Base-by-base conservation (phyloP, 1,140 invertebrate genomes). In the Bombus haemorrhoidalis region DNA sequence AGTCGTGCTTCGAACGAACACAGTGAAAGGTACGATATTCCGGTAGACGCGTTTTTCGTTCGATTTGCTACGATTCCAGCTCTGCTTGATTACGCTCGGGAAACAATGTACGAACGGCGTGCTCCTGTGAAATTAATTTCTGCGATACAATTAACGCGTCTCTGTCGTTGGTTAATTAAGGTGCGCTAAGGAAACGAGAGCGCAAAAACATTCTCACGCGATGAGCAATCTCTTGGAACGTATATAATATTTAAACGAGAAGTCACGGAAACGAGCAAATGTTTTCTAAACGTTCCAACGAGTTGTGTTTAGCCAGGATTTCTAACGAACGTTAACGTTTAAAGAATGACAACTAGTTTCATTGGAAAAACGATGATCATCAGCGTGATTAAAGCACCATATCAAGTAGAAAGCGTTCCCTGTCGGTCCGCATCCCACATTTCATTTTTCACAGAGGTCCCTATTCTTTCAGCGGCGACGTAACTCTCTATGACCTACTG, bases 401-500 rank as follows among this genome's bases (percentile, higher is more conserved):
- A 71, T 79, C 66, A 39, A 59, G 37, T 80, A 84, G 76, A 84
- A 84, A 79, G 76, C 53, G 47, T 43, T 66, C 68, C 37, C 68
- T 53, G 53, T 34, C 53, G 41, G n/a, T 78, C 41, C 57, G 13
- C 80, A 47, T 73, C 69, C 68, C 75, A 73, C 69, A 34, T 81
- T 74, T 81, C n/a, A 41, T 37, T 80, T 68, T 59, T 69, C 59
- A 39, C 10, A 28, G 28, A 43, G 62, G 12, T 71, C 18, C 32
- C 78, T 75, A 75, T 86, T 74, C 84, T 82, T 86, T 82, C 71
- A 22, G 13, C 71, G 4, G 25, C 47, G 18, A 75, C 71, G 74
- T 66, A 82, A 88, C 71, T 88, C 85, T 80, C 80, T 66, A 82
- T 62, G 87, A 81, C 68, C 83, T 87, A 86, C 81, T 72, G 73